A percentile compares a stretch with the other conserved stretches of the same genome.
These are phyloP conservation scores for Margarornis squamiger DNA, from an alignment of 2,797 vertebrate genomes.

Conservation along the genomic window DNA sequence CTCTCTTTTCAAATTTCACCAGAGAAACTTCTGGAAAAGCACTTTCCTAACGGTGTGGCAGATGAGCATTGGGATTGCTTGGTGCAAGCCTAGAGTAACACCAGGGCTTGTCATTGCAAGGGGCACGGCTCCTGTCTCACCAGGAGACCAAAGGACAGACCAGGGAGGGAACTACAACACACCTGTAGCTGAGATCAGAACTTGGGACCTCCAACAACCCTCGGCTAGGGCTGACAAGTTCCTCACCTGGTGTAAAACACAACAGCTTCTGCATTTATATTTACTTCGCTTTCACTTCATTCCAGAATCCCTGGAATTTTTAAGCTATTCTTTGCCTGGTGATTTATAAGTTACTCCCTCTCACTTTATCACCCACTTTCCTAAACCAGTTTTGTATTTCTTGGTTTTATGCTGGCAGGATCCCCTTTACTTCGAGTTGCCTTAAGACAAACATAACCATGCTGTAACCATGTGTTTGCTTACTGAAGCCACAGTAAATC, in stretches of 20 bases:
- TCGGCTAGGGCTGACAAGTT: background rate
- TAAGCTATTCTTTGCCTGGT: background rate
- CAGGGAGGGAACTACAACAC: background rate
- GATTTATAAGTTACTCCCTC: background rate
- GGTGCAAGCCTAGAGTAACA: background rate
- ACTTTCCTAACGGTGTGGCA: background rate
- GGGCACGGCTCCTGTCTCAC: accelerated
- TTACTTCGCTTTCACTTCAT: background rate
- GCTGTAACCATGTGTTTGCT: background rate
- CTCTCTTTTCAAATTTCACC: background rate
- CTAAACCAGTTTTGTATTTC: background rate
- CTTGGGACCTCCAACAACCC: background rate
- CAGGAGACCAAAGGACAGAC: background rate
- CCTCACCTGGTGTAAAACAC: background rate
- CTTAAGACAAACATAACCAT: background rate
- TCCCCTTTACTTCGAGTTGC: background rate
- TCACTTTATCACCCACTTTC: background rate
- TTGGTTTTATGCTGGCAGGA: background rate
- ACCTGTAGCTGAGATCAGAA: background rate
- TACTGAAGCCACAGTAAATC: background rate
- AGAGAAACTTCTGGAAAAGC: background rate
- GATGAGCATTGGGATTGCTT: background rate
- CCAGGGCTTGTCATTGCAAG: background rate
- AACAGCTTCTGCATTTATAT: background rate
- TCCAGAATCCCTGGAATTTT: background rate